Evolutionary conservation across 2,797 vertebrate species (phyloP).

Genomic region (Sciaenops ocellatus): DNA sequence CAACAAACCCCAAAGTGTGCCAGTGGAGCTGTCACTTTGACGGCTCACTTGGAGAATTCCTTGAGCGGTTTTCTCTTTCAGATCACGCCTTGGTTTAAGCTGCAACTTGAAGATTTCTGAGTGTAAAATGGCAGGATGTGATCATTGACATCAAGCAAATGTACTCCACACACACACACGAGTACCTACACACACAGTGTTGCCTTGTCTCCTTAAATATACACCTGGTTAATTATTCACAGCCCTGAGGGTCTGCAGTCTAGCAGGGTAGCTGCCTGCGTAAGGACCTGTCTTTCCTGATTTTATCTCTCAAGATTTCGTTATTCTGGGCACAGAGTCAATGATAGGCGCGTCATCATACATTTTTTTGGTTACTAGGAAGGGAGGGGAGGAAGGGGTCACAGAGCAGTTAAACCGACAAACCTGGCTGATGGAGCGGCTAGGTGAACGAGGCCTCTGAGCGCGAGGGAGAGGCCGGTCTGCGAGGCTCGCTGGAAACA

Average conservation of each 20-base stretch:
- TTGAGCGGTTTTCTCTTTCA: background rate
- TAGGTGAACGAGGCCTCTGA: slow-evolving; percentile 44
- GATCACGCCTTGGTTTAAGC: background rate
- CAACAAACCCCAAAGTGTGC: slow-evolving; percentile 25
- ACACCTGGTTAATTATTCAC: slow-evolving; percentile 77
- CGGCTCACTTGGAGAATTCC: slow-evolving; percentile 12
- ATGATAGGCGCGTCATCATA: slow-evolving; percentile 58
- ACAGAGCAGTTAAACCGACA: slow-evolving; percentile 77
- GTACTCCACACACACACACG: slow-evolving; percentile 6
- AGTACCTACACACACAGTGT: slow-evolving; percentile 11
- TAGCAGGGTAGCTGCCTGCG: slow-evolving; percentile 55
- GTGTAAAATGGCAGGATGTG: slow-evolving; percentile 28
- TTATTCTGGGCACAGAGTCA: slow-evolving; percentile 75
- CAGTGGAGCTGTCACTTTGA: background rate
- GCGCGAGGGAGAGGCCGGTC: slow-evolving; percentile 23
- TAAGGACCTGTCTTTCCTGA: slow-evolving; percentile 76
- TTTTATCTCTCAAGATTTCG: slow-evolving; percentile 69
- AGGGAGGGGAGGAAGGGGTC: slow-evolving; percentile 57
- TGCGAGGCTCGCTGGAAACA: slow-evolving; percentile 78
- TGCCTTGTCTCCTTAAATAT: slow-evolving; percentile 58
- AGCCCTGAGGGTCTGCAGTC: slow-evolving; percentile 62
- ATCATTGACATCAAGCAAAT: slow-evolving; percentile 32
- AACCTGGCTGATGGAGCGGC: slow-evolving; percentile 32
- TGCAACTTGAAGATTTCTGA: slow-evolving; percentile 1
- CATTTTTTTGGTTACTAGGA: slow-evolving; percentile 60